These are phyloP conservation scores for Eospalax fontanierii DNA, from an alignment of 2,797 vertebrate species.

Conservation along the genomic window DNA sequence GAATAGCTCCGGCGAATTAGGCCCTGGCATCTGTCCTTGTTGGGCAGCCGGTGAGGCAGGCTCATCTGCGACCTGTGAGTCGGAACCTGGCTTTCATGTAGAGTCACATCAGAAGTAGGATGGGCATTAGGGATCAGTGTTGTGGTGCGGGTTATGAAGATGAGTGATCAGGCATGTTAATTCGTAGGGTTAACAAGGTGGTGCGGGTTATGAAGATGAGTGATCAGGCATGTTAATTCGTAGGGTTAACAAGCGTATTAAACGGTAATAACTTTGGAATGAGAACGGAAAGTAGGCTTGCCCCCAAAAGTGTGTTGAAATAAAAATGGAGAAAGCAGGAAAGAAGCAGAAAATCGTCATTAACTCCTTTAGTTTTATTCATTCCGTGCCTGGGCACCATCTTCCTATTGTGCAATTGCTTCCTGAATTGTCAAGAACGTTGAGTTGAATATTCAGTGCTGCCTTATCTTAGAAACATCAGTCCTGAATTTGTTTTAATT, in stretches of 20 bases:
- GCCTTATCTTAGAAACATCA: not conserved
- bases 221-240: not conserved
- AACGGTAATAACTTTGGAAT: constrained; percentile 19
- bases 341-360: constrained; percentile 15
- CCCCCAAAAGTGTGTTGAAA: constrained; percentile 16
- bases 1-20: not conserved
- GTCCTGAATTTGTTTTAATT: not conserved
- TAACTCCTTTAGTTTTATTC: not conserved
- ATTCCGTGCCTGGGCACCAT: not conserved
- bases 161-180: not conserved
- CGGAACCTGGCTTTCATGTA: not conserved
- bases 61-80: not conserved
- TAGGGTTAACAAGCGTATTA: not conserved
- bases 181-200: not conserved
- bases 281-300: constrained; percentile 9
- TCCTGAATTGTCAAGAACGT: not conserved
- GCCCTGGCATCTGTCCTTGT: not conserved
- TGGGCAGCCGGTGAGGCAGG: not conserved
- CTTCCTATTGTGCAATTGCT: not conserved
- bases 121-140: not conserved
- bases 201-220: too few species aligned
- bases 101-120: not conserved
- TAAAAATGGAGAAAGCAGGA: not conserved
- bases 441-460: constrained; percentile 1
- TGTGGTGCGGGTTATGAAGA: not conserved